These are phyloP conservation scores for Ptychoptera contaminata DNA, from an alignment of 2,888 invertebrate genomes.

Conservation along the genomic window DNA sequence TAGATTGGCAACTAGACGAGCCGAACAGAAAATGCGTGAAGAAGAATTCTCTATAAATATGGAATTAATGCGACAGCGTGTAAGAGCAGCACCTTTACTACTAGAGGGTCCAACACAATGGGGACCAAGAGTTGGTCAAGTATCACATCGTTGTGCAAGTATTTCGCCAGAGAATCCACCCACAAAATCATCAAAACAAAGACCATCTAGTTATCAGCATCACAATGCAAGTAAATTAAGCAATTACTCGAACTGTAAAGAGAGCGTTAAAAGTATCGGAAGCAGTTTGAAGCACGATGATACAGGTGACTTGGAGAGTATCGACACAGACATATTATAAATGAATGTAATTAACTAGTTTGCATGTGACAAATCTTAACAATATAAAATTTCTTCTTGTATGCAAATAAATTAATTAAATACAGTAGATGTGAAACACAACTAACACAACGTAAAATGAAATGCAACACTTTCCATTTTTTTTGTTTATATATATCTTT, in stretches of 20 bases:
- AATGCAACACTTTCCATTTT: no score
- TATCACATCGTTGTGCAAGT: conserved; percentile 22
- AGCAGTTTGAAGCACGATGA: not conserved
- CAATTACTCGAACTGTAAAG: no score
- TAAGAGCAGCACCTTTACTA: conserved; percentile 26
- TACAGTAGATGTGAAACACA: no score
- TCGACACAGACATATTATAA: no score
- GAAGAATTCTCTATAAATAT: conserved; percentile 27
- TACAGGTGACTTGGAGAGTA: no score
- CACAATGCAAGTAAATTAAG: not conserved
- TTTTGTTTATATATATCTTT: no score
- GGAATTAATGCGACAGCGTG: conserved; percentile 28
- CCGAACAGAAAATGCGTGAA: conserved; percentile 25
- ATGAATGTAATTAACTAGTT: no score
- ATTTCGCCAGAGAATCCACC: conserved; percentile 11
- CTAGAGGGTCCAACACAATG: conserved; percentile 26
- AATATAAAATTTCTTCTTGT: no score
- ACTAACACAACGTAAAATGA: no score
- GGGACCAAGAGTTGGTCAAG: conserved; percentile 24
- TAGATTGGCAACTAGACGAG: conserved; percentile 27
- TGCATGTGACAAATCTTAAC: no score
- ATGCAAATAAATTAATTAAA: no score
- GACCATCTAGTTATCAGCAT: not conserved
- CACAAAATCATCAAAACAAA: not conserved
- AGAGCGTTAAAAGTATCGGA: not conserved